Conservation (phyloP, 2,888 invertebrate genomes). For the Thera obeliscata region DNA sequence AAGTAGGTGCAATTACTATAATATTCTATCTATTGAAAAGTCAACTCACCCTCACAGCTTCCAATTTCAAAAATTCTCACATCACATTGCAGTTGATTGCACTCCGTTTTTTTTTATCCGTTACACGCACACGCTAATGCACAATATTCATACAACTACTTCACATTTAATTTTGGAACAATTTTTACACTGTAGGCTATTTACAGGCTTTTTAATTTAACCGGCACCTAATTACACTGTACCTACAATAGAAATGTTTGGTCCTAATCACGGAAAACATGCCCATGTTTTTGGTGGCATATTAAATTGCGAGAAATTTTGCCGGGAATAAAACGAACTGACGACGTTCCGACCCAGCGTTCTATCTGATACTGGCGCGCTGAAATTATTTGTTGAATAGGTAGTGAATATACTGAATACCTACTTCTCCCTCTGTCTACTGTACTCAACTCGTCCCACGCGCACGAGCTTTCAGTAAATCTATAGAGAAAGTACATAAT, state of each 20-base stretch:
- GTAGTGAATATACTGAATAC: constrained; percentile 13
- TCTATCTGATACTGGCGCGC: constrained; percentile 42
- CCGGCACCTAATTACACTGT: neutral
- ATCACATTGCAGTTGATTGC: constrained; percentile 13
- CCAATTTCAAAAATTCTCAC: constrained; percentile 22
- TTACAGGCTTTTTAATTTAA: neutral
- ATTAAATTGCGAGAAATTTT: constrained; percentile 22
- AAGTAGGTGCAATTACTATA: too few species aligned
- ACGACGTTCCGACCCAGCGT: constrained; percentile 34
- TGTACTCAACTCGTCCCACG: constrained; percentile 18
- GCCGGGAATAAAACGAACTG: constrained; percentile 17
- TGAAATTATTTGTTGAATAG: constrained; percentile 36
- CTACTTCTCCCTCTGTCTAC: neutral
- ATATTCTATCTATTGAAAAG: too few species aligned
- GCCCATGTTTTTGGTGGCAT: constrained; percentile 17
- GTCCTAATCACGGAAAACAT: neutral
- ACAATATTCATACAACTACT: constrained; percentile 6
- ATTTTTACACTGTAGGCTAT: neutral
- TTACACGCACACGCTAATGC: constrained; percentile 1
- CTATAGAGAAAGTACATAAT: constrained; percentile 76
- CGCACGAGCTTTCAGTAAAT: constrained; percentile 72
- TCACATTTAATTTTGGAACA: neutral
- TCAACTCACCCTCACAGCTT: constrained; percentile 24
- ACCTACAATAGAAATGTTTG: neutral
- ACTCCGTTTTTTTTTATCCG: constrained; percentile 11